Conservation (phyloP, 1,140 invertebrate genomes). For the Papilio helenus region DNA sequence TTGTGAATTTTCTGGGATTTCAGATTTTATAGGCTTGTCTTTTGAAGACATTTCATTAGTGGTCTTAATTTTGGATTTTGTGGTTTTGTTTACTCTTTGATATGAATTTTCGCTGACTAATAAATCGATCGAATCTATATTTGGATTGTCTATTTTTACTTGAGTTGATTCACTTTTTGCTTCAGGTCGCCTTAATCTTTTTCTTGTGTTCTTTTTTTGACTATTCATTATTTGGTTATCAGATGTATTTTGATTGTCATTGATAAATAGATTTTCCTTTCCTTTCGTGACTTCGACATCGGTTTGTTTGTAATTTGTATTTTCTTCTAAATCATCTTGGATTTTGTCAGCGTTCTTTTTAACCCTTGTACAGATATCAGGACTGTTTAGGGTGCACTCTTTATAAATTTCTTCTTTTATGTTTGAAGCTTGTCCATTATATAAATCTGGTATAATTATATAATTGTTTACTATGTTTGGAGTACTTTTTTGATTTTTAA, state of each 20-base stretch:
- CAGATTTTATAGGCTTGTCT: not conserved
- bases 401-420: constrained; percentile 15
- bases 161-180: not conserved
- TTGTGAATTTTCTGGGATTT: not conserved
- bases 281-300: not conserved
- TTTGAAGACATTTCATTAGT: not conserved
- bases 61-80: not conserved
- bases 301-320: not conserved
- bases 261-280: not conserved
- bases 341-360: constrained; percentile 12
- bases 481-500: constrained; percentile 30
- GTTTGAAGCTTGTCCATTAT: constrained; percentile 34
- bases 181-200: not conserved
- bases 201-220: not conserved
- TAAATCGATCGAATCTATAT: not conserved
- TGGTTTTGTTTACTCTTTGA: not conserved
- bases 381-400: not conserved
- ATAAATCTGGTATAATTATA: constrained; percentile 51
- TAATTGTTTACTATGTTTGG: constrained; percentile 61
- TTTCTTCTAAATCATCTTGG: not conserved
- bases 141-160: not conserved
- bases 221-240: not conserved
- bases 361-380: constrained; percentile 8
- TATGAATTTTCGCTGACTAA: not conserved
- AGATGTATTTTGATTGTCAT: not conserved